A percentile compares a stretch with the other conserved stretches of the same genome.
Evolutionary conservation across 2,888 invertebrate species (phyloP).

Genomic region (Cyaniris semiargus): DNA sequence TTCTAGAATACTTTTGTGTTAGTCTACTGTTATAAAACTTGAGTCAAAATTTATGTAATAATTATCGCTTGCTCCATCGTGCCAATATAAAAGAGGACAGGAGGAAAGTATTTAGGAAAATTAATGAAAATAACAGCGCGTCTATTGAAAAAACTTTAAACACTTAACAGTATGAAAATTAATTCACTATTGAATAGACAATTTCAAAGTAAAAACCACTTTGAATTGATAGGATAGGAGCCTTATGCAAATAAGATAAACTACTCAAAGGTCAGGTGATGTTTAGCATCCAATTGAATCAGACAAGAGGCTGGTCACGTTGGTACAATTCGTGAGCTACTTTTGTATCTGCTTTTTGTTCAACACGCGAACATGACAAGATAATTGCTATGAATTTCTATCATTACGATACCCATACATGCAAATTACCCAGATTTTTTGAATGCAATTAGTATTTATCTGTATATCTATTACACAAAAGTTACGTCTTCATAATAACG

Average conservation of each 20-base stretch:
- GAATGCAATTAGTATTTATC: neutral
- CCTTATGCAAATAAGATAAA: constrained; percentile 55
- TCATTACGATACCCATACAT: neutral
- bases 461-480: neutral
- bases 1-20: too few relatives aligned
- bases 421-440: neutral
- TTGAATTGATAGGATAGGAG: constrained; percentile 33
- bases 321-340: constrained; percentile 38
- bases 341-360: constrained; percentile 35
- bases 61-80: neutral
- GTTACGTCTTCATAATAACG: neutral
- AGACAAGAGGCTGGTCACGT: constrained; percentile 48
- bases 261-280: constrained; percentile 55
- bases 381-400: constrained; percentile 36
- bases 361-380: constrained; percentile 38
- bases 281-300: constrained; percentile 50
- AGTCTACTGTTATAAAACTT: too few relatives aligned
- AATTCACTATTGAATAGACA: neutral
- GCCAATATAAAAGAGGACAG: too few relatives aligned
- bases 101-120: neutral
- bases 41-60: neutral
- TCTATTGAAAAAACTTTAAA: neutral
- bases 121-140: neutral
- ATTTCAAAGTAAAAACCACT: constrained; percentile 32
- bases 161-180: neutral